Conservation (phyloP, 2,888 invertebrate genomes). For the Ectemnius cavifrons region DNA sequence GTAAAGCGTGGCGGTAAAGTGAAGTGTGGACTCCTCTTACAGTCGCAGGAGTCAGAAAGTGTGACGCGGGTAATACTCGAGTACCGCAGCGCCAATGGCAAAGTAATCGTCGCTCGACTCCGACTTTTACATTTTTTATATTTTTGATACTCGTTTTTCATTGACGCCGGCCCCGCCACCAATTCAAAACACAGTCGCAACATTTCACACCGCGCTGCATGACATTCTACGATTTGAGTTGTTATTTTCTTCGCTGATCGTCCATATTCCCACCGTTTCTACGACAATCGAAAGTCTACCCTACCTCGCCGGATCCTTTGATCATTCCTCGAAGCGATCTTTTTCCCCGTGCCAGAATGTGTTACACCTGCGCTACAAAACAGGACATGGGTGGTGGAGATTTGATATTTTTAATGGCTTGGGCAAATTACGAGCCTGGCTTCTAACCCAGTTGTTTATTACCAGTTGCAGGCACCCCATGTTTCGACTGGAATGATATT, state of each 20-base stretch:
- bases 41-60: too few species aligned
- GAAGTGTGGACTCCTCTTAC: too few species aligned
- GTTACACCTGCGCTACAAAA: not conserved
- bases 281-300: not conserved
- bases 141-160: conserved; percentile 45
- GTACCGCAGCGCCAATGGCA: too few species aligned
- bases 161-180: conserved; percentile 22
- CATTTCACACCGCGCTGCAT: not conserved
- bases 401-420: not conserved
- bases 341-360: not conserved
- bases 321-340: conserved; percentile 16
- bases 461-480: not conserved
- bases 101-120: conserved; percentile 9
- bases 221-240: not conserved
- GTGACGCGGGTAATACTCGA: too few species aligned
- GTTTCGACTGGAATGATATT: not conserved
- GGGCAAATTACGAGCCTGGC: not conserved
- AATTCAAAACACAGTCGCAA: not conserved
- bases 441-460: not conserved
- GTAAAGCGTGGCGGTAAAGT: not conserved
- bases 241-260: conserved; percentile 11
- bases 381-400: not conserved
- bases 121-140: conserved; percentile 48
- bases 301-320: conserved; percentile 22
- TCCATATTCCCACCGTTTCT: not conserved